Percentiles rank a stretch among this genome's conserved stretches.
Conservation (phyloP, 1,140 invertebrate species). For the Maniola jurtina region DNA sequence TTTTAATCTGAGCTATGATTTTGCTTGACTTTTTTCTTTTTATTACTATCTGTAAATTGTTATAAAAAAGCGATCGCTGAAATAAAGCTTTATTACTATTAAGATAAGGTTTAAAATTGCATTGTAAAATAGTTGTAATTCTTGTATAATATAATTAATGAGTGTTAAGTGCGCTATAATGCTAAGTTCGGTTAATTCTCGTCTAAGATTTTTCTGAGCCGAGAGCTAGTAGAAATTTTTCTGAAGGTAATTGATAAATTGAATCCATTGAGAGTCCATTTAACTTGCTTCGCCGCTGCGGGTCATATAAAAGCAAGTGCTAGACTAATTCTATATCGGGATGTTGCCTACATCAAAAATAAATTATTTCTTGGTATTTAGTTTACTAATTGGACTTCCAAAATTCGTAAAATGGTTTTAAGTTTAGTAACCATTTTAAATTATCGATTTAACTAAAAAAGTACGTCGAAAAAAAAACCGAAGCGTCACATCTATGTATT, state of each 20-base stretch:
- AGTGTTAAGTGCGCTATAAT: background rate
- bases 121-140: slow-evolving; percentile 6
- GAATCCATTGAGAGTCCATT: too few species aligned
- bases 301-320: too few species aligned
- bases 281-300: too few species aligned
- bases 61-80: slow-evolving; percentile 23
- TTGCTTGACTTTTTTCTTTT: slow-evolving; percentile 1
- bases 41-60: slow-evolving; percentile 7
- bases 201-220: background rate
- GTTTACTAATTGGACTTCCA: too few species aligned
- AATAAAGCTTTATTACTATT: slow-evolving; percentile 28
- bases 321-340: too few species aligned
- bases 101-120: slow-evolving; percentile 14
- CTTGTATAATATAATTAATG: slow-evolving; percentile 18
- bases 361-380: too few species aligned
- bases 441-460: too few species aligned
- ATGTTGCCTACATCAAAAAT: too few species aligned
- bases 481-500: too few species aligned
- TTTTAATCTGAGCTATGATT: slow-evolving; percentile 2
- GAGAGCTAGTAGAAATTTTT: background rate
- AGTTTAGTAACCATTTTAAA: too few species aligned
- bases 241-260: background rate
- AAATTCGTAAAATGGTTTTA: too few species aligned
- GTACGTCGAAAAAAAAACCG: too few species aligned
- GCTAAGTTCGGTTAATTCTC: background rate